Evolutionary conservation across 2,797 vertebrate genomes (phyloP), one percentile per base, ranked within the genome.

Genomic region (Enteromius viviparus): DNA sequence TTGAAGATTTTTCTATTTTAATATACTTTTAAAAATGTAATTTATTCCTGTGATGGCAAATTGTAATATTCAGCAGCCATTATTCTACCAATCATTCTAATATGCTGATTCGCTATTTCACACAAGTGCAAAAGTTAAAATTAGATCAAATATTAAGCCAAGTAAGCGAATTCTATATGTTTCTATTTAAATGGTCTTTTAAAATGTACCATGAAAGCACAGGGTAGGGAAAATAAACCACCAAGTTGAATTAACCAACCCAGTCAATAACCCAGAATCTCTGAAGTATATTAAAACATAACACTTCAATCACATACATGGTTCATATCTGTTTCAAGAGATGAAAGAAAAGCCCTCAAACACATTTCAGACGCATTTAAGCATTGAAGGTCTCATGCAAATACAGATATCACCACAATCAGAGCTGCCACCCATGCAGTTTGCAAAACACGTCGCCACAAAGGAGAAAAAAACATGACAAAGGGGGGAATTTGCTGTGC

Each of bases 391-490:
- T 37, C 51, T 37, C 72, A 83, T 86, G 82, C 87, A 69, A 69
- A 69, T 78, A 42, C 7, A 70, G 62, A 65, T n/a, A 49, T 23
- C 10, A 81, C 45, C 53, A 86, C 19, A 78, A 53, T 53, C 66
- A 64, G 60, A 64, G 62, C 19, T 69, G 47, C 49, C 53, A 84
- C 75, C 51, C 62, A 85, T 81, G 84, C 76, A 81, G 75, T 47
- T 70, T 40, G 29, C 21, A 77, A 55, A 84, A 21, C 34, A 64
- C 9, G 29, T 26, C 51, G 23, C 55, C 53, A 55, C 32, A 62
- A 78, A 51, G 40, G n/a, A 55, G 32, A 34, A 75, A 23, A 76
- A 32, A 32, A n/a, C 32, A 70, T 9, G 45, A 58, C 0, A 4
- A 47, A 47, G 45, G 80, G 9, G n/a, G 47, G 29, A 14, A 37